These are phyloP conservation scores for Corydoras maculifer DNA, from an alignment of 2,113 vertebrate genomes.

Conservation along the genomic window DNA sequence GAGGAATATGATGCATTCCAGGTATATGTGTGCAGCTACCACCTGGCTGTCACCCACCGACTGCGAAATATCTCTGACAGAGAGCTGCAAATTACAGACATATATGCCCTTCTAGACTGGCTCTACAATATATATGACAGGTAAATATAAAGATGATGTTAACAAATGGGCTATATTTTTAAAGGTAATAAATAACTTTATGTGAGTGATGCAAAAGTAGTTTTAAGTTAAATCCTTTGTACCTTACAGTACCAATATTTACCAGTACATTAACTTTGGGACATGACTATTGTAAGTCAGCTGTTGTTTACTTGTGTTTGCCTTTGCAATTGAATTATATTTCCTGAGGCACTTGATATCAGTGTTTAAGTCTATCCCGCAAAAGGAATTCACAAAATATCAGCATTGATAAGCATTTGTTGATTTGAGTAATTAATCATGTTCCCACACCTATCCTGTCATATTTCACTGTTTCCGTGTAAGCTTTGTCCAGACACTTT, in stretches of 20 bases:
- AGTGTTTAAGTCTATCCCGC: background rate
- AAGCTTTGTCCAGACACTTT: slow-evolving; percentile 27
- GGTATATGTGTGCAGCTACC: slow-evolving; percentile 80
- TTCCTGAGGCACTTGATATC: slow-evolving; percentile 7
- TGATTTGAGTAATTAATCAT: slow-evolving; percentile 30
- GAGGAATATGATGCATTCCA: slow-evolving; percentile 69
- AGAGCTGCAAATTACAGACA: slow-evolving; percentile 68
- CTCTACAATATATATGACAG: slow-evolving; percentile 79
- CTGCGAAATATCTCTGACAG: slow-evolving; percentile 59
- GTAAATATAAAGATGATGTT: slow-evolving; percentile 51
- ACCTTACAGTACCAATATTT: too few relatives aligned
- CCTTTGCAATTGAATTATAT: slow-evolving; percentile 1
- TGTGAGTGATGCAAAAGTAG: too few relatives aligned
- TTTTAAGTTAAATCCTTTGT: too few relatives aligned
- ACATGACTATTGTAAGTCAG: background rate
- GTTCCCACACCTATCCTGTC: slow-evolving; percentile 31
- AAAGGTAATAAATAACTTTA: too few relatives aligned
- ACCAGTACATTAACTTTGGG: background rate
- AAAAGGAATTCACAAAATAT: slow-evolving; percentile 11
- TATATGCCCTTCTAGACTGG: slow-evolving; percentile 84
- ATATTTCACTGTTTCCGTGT: slow-evolving; percentile 32
- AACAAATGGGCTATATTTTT: too few relatives aligned
- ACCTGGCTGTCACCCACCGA: slow-evolving; percentile 67
- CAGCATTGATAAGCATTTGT: slow-evolving; percentile 31
- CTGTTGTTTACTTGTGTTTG: background rate